phyloP scores from a whole-genome alignment of 2,888 invertebrate species.

The Phasia obesa region DNA sequence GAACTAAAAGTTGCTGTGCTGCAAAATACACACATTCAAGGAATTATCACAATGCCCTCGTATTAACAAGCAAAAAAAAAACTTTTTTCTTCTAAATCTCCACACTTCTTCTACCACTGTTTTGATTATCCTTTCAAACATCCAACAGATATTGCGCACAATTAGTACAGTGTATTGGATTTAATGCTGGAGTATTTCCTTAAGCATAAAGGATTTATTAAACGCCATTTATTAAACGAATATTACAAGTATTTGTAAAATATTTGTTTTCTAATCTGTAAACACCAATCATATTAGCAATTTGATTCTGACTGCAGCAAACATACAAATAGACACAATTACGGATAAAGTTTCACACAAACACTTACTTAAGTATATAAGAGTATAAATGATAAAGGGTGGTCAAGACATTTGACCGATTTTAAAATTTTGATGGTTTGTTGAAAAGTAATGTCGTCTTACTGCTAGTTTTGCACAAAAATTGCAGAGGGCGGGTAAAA shows the following conservation, averaged over 20 bases:
- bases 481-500: too few relatives aligned
- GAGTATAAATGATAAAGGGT: too few relatives aligned
- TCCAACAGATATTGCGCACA: conserved; percentile 37
- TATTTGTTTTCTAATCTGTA: conserved; percentile 82
- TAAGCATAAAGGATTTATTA: conserved; percentile 24
- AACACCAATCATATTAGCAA: conserved; percentile 82
- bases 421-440: too few relatives aligned
- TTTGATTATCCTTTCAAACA: conserved; percentile 21
- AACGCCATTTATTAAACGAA: conserved; percentile 73
- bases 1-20: too few relatives aligned
- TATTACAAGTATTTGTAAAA: conserved; percentile 79
- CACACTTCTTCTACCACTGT: conserved; percentile 22
- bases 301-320: conserved; percentile 79
- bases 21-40: too few relatives aligned
- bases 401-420: too few relatives aligned
- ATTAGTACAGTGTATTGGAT: conserved; percentile 25
- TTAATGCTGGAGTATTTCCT: conserved; percentile 22
- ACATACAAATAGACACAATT: conserved; percentile 21
- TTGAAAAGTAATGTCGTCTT: too few relatives aligned
- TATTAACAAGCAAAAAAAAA: too few relatives aligned
- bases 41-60: too few relatives aligned
- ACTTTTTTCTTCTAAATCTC: too few relatives aligned
- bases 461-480: too few relatives aligned
- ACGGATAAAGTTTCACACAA: not conserved
- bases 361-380: too few relatives aligned